Base-by-base conservation (phyloP, 2,797 vertebrate species). In the Craterocephalus amniculus region DNA sequence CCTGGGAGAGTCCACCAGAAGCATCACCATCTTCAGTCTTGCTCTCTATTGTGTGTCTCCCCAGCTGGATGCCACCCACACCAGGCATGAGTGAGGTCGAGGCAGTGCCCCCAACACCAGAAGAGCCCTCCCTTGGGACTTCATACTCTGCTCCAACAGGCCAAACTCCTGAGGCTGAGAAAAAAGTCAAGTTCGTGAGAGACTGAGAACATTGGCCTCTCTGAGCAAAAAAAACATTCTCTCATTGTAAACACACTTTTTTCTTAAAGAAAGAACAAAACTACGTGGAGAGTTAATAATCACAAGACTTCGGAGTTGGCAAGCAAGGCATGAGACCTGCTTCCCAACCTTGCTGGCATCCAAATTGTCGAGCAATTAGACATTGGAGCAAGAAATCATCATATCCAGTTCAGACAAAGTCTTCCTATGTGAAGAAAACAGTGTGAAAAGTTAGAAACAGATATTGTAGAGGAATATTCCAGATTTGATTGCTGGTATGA, bases 61-160 rank as follows among this genome's bases (percentile, higher is more conserved):
- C 87, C 66, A 58, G 90, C 85, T 78, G 90, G 85, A 89, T 88
- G 92, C 94, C 92, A 94, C 93, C 94, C 94, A 94, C 94, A 93
- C 90, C 75, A 79, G 86, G 88, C 90, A 89, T 87, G 89, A 88
- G 88, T 85, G 90, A 89, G 92, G 93, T 94, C 88, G 89, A 90
- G 85, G 78, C 83, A 75, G 85, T 78, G 87, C 89, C 87, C 90
- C 91, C 90, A 91, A 92, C 93, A 92, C 84, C 80, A 83, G 85
- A 89, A 89, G 87, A 91, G 80, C n/a, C 0, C 56, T 78, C 91
- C 81, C 85, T 0, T 8, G 88, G 86, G 92, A 87, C 73, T 78
- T 83, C 59, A 76, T 67, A 86, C 89, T 90, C 75, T 84, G 80
- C 88, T 90, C 88, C 83, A 83, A 83, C 85, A 69, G 91, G 89